These are phyloP conservation scores for Harpagifer antarcticus DNA, from an alignment of 2,797 vertebrate genomes.

Conservation along the genomic window DNA sequence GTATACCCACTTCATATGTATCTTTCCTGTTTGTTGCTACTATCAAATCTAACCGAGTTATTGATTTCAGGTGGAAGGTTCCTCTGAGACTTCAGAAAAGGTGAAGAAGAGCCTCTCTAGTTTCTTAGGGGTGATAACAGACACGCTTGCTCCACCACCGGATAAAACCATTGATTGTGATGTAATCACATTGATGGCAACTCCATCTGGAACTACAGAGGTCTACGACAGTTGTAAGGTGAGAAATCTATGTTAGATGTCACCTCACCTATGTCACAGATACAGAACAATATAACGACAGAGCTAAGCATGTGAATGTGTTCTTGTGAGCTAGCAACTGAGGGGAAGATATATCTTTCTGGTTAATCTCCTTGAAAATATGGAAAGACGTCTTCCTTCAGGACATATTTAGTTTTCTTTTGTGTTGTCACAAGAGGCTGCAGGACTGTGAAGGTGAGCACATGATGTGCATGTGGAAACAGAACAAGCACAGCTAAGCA, in stretches of 20 bases:
- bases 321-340: not conserved
- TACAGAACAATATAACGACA: not conserved
- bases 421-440: conserved; percentile 2
- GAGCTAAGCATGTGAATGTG: not conserved
- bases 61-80: conserved; percentile 88
- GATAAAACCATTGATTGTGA: conserved; percentile 99
- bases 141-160: conserved; percentile 95
- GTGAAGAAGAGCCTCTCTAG: conserved; percentile 95
- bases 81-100: conserved; percentile 94
- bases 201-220: conserved; percentile 94
- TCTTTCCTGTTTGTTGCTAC: not conserved
- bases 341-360: not conserved
- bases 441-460: not conserved
- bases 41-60: not conserved
- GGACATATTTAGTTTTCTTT: conserved; percentile 1
- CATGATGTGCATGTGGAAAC: conserved; percentile 25
- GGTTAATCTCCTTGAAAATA: not conserved
- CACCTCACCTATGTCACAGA: not conserved
- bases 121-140: conserved; percentile 96
- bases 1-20: not conserved
- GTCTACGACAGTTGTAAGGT: conserved; percentile 98
- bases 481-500: not conserved
- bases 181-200: conserved; percentile 97
- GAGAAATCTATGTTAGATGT: not conserved
- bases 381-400: conserved; percentile 15